Base-by-base conservation (phyloP, 2,888 invertebrate genomes). In the Anthophora plumipes region DNA sequence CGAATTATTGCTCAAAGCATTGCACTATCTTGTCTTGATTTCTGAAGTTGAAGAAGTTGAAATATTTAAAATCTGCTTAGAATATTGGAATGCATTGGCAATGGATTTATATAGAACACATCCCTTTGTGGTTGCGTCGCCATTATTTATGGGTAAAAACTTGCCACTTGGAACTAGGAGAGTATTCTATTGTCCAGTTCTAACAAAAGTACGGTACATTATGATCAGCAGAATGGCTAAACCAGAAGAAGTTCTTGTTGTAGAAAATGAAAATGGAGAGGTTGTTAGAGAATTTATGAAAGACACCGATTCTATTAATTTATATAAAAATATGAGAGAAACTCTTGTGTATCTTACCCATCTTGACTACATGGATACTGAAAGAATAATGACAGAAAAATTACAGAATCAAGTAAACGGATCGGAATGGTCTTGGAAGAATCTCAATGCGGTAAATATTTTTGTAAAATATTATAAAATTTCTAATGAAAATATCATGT, bases 181-280 rank as follows among this genome's bases (percentile, higher is more conserved):
- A 90, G 95, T 95, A 80, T 95, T 97, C 88, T 98, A 98, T 93
- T 95, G 96, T 77, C 96, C 96, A 90, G 96, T 98, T 64, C 94
- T 98, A 75, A 97, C 97, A 81, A 97, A 97, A 94, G 97, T 99
- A 54, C 96, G 99, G 57, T 97, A 97, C 91, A 98, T 99, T 61
- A 99, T 99, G 99, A 99, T 99, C 91, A 98, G 98, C 79, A 96
- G 99, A 90, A 99, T 99, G 99, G 99, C 99, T 22, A 99, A 99
- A 93, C 99, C 99, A 0, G 99, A 99, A 94, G 99, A 99, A 94
- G 99, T 99, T 48, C 95, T 99, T 80, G 99, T 99, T 60, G 99
- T 99, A 54, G 99, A 99, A 94, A 99, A 99, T 94, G 99, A 99
- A 93, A 99, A 99, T 94, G 99, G 99, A 54, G 99, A 99, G 94